A percentile compares a stretch with the other conserved stretches of the same genome.
Conservation (phyloP, 2,113 vertebrate genomes). For the Orientallactaga bullata region DNA sequence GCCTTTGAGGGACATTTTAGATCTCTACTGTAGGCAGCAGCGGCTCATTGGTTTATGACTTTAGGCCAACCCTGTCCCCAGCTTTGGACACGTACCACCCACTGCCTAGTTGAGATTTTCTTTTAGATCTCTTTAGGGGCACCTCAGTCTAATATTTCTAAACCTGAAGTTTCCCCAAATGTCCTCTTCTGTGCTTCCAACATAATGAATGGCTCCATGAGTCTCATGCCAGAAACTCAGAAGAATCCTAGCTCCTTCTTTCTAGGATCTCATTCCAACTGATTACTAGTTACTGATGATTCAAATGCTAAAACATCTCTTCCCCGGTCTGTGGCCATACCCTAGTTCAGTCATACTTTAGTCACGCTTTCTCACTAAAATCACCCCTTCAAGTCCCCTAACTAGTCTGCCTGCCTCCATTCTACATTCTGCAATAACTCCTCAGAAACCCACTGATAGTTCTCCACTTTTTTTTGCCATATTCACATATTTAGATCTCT, state of each 20-base stretch:
- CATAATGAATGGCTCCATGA: neutral
- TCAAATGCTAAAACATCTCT: neutral
- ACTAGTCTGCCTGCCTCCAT: neutral
- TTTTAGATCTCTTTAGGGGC: neutral
- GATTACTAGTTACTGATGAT: neutral
- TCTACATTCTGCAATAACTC: neutral
- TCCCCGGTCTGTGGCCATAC: neutral
- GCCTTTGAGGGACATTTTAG: neutral
- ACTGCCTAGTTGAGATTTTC: neutral
- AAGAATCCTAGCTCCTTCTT: neutral
- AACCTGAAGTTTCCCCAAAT: neutral
- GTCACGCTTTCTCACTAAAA: neutral
- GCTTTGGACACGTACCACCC: neutral
- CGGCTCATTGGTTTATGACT: neutral
- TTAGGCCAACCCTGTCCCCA: neutral
- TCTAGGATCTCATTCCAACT: neutral
- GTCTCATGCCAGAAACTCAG: neutral
- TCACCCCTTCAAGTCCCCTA: neutral
- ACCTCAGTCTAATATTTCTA: neutral
- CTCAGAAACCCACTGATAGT: neutral
- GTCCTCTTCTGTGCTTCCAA: neutral
- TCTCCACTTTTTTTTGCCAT: no score
- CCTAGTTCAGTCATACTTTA: neutral
- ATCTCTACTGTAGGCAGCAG: neutral
- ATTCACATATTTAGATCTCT: no score